Evolutionary conservation across 2,888 invertebrate genomes (phyloP), one percentile per base, ranked within the genome.

Genomic region (Diabrotica balteata): DNA sequence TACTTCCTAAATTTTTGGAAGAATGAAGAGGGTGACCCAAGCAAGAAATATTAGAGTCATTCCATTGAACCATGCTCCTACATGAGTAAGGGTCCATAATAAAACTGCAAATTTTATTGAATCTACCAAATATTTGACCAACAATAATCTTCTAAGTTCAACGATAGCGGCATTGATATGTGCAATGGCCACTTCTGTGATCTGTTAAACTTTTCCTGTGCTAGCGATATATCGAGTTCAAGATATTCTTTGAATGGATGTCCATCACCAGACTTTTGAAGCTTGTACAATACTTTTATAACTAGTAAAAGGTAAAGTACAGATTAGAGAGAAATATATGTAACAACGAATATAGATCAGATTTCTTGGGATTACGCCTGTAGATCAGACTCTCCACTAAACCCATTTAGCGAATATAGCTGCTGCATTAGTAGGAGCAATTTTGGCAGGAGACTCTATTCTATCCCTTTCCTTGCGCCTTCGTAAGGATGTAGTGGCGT

Each of bases 1-100:
- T 87, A 93, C 92, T 87, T 96, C 95, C 85, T 96, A 96, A 72
- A 97, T 93, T 88, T 97, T 98, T 73, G 98, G 98, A 86, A 97
- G 88, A 77, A 97, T 93, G 89, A 98, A 98, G 78, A 96, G 88
- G 77, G 93, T 93, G 80, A 97, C 91, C 86, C 96, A 95, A 78
- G 91, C 97, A 17, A 17, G 17, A 17, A 17, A 17, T 17, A 98
- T 91, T 80, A 99, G 91, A 78, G 98, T 97, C 92, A 98, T 95
- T 85, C 98, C 98, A 86, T 98, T 98, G 89, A 99, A 98, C 95
- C 97, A 98, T 80, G 97, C 93, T 81, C 98, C 98, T 81, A 98
- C 89, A 86, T 98, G 98, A 71, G 98, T 98, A 86, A 98, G 90
- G 81, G 94, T 93, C 97, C 97, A 98, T 84, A 98, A 89, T 80